These are phyloP conservation scores for Emydocephalus ijimae DNA, from an alignment of 2,113 vertebrate genomes.

Conservation along the genomic window DNA sequence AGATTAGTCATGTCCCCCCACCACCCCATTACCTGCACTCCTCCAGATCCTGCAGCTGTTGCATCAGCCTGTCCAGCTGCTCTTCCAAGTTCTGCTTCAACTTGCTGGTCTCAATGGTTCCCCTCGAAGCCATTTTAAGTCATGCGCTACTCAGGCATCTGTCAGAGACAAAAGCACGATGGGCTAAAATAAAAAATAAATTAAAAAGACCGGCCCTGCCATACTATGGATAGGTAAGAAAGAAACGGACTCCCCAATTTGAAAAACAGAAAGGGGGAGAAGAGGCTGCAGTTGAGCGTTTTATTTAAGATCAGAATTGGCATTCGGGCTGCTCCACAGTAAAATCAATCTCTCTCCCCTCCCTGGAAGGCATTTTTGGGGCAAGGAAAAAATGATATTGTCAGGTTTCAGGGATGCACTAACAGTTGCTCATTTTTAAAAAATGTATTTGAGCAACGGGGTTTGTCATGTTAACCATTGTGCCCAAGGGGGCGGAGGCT, in stretches of 20 bases:
- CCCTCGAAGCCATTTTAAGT: conserved; percentile 89
- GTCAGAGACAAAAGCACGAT: not conserved
- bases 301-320: not conserved
- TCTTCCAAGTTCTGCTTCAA: conserved; percentile 95
- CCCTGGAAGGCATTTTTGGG: not conserved
- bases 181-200: no score
- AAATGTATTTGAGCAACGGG: not conserved
- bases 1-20: not conserved
- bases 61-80: conserved; percentile 94
- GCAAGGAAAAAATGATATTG: not conserved
- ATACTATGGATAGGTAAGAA: not conserved
- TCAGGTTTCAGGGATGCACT: not conserved
- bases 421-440: not conserved
- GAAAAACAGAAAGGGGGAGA: not conserved
- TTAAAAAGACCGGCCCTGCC: not conserved
- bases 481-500: not conserved
- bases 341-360: not conserved
- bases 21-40: conserved; percentile 85
- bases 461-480: not conserved
- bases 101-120: conserved; percentile 91
- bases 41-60: conserved; percentile 94
- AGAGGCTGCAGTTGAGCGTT: not conserved
- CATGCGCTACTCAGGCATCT: conserved; percentile 20
- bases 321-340: no score
- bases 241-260: not conserved